phyloP scores from a whole-genome alignment of 2,797 vertebrate genomes.

The Anabas testudineus region DNA sequence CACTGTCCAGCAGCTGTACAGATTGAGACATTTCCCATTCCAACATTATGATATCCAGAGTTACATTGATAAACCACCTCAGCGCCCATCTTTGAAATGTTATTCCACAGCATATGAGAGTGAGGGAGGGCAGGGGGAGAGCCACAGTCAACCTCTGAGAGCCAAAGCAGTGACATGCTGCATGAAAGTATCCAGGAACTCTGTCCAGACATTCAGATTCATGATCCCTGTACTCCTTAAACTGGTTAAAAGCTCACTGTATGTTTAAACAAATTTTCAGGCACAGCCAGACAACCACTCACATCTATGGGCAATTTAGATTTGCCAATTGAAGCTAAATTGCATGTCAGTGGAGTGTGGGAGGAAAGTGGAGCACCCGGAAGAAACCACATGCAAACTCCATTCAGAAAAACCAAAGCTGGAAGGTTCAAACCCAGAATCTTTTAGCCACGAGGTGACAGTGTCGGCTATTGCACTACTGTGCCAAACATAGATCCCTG shows the following conservation, averaged over 20 bases:
- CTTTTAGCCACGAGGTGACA: too few species aligned
- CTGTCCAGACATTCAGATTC: not conserved
- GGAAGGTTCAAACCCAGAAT: too few species aligned
- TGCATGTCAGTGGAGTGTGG: not conserved
- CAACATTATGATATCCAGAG: conserved; percentile 82
- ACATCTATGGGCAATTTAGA: not conserved
- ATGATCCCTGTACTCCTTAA: conserved; percentile 6
- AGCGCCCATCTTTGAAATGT: conserved; percentile 76
- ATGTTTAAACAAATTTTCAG: not conserved
- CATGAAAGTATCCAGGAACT: conserved; percentile 27
- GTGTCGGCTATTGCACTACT: too few species aligned
- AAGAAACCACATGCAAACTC: not conserved
- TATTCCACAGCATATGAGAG: conserved; percentile 82
- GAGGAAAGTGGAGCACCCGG: too few species aligned
- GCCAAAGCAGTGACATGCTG: conserved; percentile 56
- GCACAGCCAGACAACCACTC: not conserved
- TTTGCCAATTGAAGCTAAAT: not conserved
- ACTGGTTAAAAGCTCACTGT: conserved; percentile 1
- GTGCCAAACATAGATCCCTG: too few species aligned
- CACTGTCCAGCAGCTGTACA: conserved; percentile 73
- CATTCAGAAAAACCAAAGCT: too few species aligned
- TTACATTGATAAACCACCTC: conserved; percentile 83
- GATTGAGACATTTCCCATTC: conserved; percentile 59
- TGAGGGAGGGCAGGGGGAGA: conserved; percentile 80
- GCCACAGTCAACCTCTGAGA: conserved; percentile 87